Conservation (phyloP, 2,113 vertebrate species). For the Gnathonemus longibarbis region DNA sequence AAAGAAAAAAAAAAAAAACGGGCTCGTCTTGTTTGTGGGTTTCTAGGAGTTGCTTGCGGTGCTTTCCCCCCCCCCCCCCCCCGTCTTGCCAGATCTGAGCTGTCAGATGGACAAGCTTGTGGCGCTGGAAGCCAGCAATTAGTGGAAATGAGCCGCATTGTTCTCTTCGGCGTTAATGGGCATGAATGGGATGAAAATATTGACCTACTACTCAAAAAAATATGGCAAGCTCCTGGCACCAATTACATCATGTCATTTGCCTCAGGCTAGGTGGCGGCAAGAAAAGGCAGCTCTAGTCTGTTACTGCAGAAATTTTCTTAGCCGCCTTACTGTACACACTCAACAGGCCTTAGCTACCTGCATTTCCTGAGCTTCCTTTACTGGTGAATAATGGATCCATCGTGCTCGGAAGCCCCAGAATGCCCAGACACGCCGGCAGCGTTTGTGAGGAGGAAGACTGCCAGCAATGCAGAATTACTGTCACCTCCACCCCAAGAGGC, state of each 20-base stretch:
- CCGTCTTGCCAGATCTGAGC: not conserved
- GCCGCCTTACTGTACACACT: not conserved
- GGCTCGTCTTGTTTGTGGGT: conserved; percentile 54
- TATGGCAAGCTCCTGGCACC: conserved; percentile 24
- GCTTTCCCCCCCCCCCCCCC: not conserved
- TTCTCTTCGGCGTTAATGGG: conserved; percentile 16
- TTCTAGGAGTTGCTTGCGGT: conserved; percentile 42
- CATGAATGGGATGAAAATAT: conserved; percentile 19
- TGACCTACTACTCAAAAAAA: not conserved
- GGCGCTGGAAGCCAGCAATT: not conserved
- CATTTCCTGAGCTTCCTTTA: not conserved
- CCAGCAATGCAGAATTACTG: not conserved
- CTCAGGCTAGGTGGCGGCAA: not conserved
- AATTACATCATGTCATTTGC: conserved; percentile 27
- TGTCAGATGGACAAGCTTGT: not conserved
- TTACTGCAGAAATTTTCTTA: not conserved
- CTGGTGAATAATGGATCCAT: not conserved
- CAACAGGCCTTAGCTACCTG: not conserved
- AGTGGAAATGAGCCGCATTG: not conserved
- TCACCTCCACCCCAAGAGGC: not conserved
- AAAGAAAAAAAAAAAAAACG: conserved; percentile 26
- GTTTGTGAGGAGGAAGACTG: not conserved
- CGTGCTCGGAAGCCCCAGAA: not conserved
- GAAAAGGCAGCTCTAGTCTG: not conserved
- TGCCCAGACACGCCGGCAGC: not conserved